A percentile compares a stretch with the other conserved stretches of the same genome.
phyloP scores from a whole-genome alignment of 2,113 vertebrate genomes.

The Bucco capensis region DNA sequence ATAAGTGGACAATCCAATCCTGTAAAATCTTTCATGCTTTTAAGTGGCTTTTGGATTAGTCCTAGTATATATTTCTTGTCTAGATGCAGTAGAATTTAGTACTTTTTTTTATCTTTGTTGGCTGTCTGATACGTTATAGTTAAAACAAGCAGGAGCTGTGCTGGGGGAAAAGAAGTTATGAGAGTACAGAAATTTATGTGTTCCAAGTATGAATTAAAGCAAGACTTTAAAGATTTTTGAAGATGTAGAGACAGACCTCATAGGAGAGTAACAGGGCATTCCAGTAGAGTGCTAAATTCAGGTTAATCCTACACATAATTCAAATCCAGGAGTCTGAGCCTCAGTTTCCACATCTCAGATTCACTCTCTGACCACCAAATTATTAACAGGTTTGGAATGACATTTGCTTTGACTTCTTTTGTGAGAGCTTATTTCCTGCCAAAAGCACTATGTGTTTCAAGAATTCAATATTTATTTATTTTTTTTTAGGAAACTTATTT shows the following conservation, averaged over 20 bases:
- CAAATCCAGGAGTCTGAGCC: not conserved
- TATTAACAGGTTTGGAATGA: not conserved
- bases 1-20: not conserved
- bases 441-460: not conserved
- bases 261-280: not conserved
- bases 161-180: not conserved
- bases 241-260: not conserved
- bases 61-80: not conserved
- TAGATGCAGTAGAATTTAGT: not conserved
- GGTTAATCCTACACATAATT: not conserved
- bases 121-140: not conserved
- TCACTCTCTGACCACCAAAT: not conserved
- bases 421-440: not conserved
- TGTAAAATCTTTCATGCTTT: not conserved
- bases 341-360: not conserved
- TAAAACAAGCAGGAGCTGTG: not conserved
- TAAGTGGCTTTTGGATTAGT: not conserved
- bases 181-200: constrained; percentile 4
- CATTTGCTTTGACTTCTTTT: not conserved
- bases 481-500: not conserved
- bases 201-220: not conserved
- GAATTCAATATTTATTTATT: not conserved
- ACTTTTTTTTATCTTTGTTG: not conserved
- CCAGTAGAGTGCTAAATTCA: not conserved
- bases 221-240: not conserved